Base-by-base conservation (phyloP, 2,797 vertebrate species). In the Chaenodraco wilsoni region DNA sequence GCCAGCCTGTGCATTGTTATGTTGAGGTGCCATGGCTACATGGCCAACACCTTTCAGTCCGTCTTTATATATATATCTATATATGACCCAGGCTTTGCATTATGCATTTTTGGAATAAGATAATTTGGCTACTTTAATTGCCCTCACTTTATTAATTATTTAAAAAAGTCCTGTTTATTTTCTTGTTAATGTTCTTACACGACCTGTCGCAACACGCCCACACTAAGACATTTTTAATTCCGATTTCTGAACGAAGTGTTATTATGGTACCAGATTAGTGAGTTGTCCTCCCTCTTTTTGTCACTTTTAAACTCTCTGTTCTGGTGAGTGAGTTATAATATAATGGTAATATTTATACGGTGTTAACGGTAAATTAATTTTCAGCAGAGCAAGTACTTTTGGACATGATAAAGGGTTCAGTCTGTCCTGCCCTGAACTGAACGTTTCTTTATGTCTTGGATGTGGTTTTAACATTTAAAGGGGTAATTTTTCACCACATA, bases 281-380 rank as follows among this genome's bases (percentile, higher is more conserved):
- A 17, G 31, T 41, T 33, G 21, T 67, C 33, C n/a, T 51, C 33
- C 21, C 6, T 43, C 46, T 69, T 55, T 15, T 54, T 70, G 45
- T 58, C 44, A 8, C 41, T 64, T 45, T 78, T 2, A 74, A 58
- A 19, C 31, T 43, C 37, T 2, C 14, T 11, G 54, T 21, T 31
- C 50, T 72, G 44, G 17, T 78, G 73, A 41, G 40, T 50, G 49
- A 59, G 49, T 56, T 58, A 65, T 65, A 59, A 69, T 62, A 33
- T 70, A 51, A 65, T 67, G 43, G 40, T 51, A 54, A 52, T 44
- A 65, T 60, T 62, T 41, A 69, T 72, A 60, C 23, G 2, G 49
- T 63, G 63, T 62, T 49, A 61, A 57, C 27, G 71, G 58, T 55
- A 56, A 68, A 73, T 54, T 37, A 76, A 49, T 49, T 31, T 73